Evolutionary conservation across 2,888 invertebrate species (phyloP).

Genomic region (Oeneis ivallda): DNA sequence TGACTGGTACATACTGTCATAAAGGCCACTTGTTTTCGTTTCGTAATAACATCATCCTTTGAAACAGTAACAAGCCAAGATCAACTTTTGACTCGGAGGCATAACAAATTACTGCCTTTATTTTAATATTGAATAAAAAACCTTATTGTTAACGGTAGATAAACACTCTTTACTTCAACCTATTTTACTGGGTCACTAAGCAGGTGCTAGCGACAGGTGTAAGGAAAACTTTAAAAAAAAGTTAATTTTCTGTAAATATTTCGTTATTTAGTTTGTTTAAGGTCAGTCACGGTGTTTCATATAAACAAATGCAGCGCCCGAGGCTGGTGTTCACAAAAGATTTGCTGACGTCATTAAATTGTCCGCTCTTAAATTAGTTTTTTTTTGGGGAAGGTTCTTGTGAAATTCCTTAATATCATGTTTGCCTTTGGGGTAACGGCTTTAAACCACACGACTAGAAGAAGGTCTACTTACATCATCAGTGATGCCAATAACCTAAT

Average conservation of each 20-base stretch:
- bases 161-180: slow-evolving; percentile 24
- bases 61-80: background rate
- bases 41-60: background rate
- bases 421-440: slow-evolving; percentile 53
- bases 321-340: slow-evolving; percentile 54
- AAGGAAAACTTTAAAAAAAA: slow-evolving; percentile 32
- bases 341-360: slow-evolving; percentile 74
- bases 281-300: slow-evolving; percentile 67
- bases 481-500: too few species aligned
- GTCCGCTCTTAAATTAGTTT: slow-evolving; percentile 67
- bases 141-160: slow-evolving; percentile 52
- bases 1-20: too few species aligned
- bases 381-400: slow-evolving; percentile 54
- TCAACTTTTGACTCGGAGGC: background rate
- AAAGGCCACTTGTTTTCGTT: too few species aligned
- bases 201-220: slow-evolving; percentile 58
- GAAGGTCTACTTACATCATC: background rate
- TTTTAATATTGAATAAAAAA: slow-evolving; percentile 14
- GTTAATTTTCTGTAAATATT: slow-evolving; percentile 49
- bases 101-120: background rate
- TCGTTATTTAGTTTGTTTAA: slow-evolving; percentile 75
- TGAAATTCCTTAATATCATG: slow-evolving; percentile 64
- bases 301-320: slow-evolving; percentile 58
- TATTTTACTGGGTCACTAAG: slow-evolving; percentile 58
- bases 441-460: background rate